A percentile compares a stretch with the other conserved stretches of the same genome.
phyloP scores from a whole-genome alignment of 2,113 vertebrate genomes.

The Mola mola region DNA sequence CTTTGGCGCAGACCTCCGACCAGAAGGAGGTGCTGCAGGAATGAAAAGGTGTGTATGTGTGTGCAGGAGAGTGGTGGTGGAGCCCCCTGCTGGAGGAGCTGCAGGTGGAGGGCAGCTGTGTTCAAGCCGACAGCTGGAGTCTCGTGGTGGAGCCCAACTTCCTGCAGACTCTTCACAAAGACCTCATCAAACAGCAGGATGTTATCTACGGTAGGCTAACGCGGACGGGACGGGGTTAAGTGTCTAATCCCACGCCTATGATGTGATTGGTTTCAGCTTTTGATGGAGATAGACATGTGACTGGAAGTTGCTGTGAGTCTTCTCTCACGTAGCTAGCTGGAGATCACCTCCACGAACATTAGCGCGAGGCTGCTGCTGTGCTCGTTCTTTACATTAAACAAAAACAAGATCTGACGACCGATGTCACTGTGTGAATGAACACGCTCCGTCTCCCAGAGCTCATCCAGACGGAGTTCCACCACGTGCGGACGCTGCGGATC shows the following conservation, averaged over 20 bases:
- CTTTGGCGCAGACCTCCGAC: neutral
- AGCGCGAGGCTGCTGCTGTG: too few species aligned
- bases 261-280: neutral
- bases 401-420: too few species aligned
- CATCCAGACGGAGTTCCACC: conserved; percentile 94
- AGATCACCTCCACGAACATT: too few species aligned
- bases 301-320: too few species aligned
- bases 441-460: conserved; percentile 82
- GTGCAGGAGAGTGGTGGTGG: conserved; percentile 83
- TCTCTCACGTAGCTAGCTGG: too few species aligned
- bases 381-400: too few species aligned
- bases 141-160: conserved; percentile 88
- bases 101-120: conserved; percentile 86
- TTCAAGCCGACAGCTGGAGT: conserved; percentile 94
- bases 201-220: conserved; percentile 91
- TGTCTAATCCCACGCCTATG: neutral
- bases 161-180: conserved; percentile 92
- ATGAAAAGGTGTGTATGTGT: neutral
- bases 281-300: too few species aligned
- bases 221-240: neutral
- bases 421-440: too few species aligned
- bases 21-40: neutral
- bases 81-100: conserved; percentile 90
- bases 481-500: conserved; percentile 91
- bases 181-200: conserved; percentile 93